Evolutionary conservation across 2,797 vertebrate genomes (phyloP), one percentile per base, ranked within the genome.

Genomic region (Philypnodon macrostomus): DNA sequence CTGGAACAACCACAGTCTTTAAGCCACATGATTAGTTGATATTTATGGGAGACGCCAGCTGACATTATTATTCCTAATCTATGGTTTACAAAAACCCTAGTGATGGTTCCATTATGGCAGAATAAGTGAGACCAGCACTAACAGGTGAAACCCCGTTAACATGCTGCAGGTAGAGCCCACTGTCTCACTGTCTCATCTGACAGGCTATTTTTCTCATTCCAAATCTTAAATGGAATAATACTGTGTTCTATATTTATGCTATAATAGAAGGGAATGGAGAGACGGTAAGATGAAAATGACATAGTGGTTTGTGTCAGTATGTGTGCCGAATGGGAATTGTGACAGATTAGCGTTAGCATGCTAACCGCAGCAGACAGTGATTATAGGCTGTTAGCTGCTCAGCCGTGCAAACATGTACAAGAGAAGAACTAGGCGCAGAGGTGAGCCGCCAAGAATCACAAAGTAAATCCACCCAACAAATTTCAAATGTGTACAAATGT

Each of bases 31-130:
- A 80, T 86, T 81, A 84, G 70, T 72, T 80, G n/a, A n/a, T n/a
- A n/a, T n/a, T n/a, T n/a, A n/a, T n/a, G n/a, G n/a, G n/a, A n/a
- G n/a, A n/a, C n/a, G n/a, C n/a, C n/a, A n/a, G n/a, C n/a, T n/a
- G n/a, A n/a, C n/a, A n/a, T 79, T 81, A 86, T 83, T 83, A 75
- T 71, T 71, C 69, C 80, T 81, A 84, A 84, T 81, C 73, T 80
- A 71, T 63, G 57, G 77, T 81, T 83, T 75, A 79, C 80, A 70
- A 55, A 87, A 78, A 78, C 73, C 67, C 80, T 80, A 75, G 70
- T 77, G 65, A 77, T 71, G 58, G 62, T 80, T 66, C 47, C 63
- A 77, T 73, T 76, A 73, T 21, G 53, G 63, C 59, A 49, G 61
- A 63, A 49, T 60, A 6, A 75, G 16, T 39, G 64, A 68, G 67